These are phyloP conservation scores for Apantesis nais DNA, from an alignment of 2,888 invertebrate genomes.

Conservation along the genomic window DNA sequence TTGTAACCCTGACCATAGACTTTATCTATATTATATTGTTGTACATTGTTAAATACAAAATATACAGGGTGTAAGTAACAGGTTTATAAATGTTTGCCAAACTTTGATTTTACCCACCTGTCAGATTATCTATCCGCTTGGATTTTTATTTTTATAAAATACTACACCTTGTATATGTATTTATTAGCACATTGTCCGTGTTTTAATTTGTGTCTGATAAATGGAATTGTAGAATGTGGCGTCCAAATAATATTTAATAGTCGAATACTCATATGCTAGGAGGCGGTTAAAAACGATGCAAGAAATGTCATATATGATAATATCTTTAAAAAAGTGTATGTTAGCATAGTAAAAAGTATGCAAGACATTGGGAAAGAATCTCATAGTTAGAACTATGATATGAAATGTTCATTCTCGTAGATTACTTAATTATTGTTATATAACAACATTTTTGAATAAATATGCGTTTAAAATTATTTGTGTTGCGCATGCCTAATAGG, in stretches of 20 bases:
- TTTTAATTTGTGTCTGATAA: slow-evolving; percentile 39
- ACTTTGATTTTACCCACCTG: background rate
- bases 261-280: slow-evolving; percentile 34
- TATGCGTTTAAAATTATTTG: background rate
- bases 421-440: background rate
- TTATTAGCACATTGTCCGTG: slow-evolving; percentile 33
- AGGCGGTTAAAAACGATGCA: slow-evolving; percentile 22
- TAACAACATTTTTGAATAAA: background rate
- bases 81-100: background rate
- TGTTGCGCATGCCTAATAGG: background rate
- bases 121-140: background rate
- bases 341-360: slow-evolving; percentile 24
- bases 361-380: slow-evolving; percentile 23
- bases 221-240: slow-evolving; percentile 61
- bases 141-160: slow-evolving; percentile 6
- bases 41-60: slow-evolving; percentile 40
- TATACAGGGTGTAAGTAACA: slow-evolving; percentile 47
- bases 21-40: slow-evolving; percentile 41
- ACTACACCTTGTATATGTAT: slow-evolving; percentile 48
- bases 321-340: background rate
- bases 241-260: slow-evolving; percentile 56
- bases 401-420: slow-evolving; percentile 4
- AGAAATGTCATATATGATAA: background rate
- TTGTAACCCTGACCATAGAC: slow-evolving; percentile 40
- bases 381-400: slow-evolving; percentile 8